Evolutionary conservation across 2,888 invertebrate species (phyloP), one percentile per base, ranked within the genome.

Genomic region (Metellina segmentata): DNA sequence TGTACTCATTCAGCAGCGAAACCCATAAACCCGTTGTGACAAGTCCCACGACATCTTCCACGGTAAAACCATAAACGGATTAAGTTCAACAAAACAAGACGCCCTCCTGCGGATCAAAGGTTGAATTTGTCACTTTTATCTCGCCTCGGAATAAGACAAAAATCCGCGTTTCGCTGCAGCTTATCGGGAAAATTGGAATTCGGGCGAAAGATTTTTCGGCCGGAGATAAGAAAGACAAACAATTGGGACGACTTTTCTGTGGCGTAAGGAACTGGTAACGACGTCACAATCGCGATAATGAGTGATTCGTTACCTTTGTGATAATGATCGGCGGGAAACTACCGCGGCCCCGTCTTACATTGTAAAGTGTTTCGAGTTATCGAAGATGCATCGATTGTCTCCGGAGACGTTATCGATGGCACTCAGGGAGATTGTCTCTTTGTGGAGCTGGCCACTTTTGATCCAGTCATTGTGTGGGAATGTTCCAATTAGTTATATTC

Each of bases 51-150:
- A 74, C 53, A 13, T 34, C 75, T 51, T n/a, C 52, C 69, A 49
- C 19, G 78, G 79, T 6, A 81, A 51, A 77, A 61, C 61, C 85
- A 16, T 90, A 90, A 90, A 85, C 74, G 90, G 90, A 90, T 90
- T 90, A 90, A 19, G 85, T 75, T 81, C 81, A 85, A 90, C 83
- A 83, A 89, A 85, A 89, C 48, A 79, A 61, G 77, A 85, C 74
- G 72, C 52, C 83, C 51, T 71, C 20, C 48, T 70, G 48, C 49
- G 78, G 71, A 85, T 90, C 81, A 75, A 79, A 85, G 83, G 85
- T 69, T 74, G 75, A 85, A 85, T 90, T 81, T 90, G 90, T 90
- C 90, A 90, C 85, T 90, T 85, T 85, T 90, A 90, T 90, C 90
- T 90, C 52, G 70, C 20, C 51, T 52, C 70, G 75, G 34, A 75